Conservation (phyloP, 2,888 invertebrate species). For the Zonitis immaculata region DNA sequence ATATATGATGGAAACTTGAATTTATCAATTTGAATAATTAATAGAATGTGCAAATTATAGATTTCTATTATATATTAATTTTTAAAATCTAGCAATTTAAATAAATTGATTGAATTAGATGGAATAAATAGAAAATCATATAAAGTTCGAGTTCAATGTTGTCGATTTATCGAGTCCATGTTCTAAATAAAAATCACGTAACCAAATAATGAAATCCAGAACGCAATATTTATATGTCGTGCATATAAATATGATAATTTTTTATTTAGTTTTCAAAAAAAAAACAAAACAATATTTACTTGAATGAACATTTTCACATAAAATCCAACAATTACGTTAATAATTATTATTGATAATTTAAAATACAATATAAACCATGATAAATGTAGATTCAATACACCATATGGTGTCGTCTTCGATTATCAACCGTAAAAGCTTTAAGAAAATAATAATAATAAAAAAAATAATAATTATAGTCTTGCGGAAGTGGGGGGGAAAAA, state of each 20-base stretch:
- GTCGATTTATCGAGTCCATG: slow-evolving; percentile 1
- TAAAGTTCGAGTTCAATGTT: background rate
- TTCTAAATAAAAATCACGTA: slow-evolving; percentile 5
- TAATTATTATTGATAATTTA: background rate
- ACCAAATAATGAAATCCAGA: background rate
- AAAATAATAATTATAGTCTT: too few relatives aligned
- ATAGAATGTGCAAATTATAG: too few relatives aligned
- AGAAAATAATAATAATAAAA: background rate
- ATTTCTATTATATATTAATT: background rate
- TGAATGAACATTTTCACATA: too few relatives aligned
- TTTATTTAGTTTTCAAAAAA: too few relatives aligned
- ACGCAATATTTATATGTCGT: background rate
- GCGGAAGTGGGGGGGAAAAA: background rate
- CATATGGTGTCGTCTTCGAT: background rate
- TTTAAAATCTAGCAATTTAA: background rate
- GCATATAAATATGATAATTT: background rate
- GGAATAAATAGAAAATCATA: background rate
- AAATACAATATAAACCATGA: background rate
- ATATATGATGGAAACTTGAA: too few relatives aligned
- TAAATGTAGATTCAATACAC: background rate
- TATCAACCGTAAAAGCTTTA: background rate
- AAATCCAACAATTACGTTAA: too few relatives aligned
- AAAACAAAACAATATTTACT: too few relatives aligned
- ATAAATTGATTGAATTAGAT: background rate
- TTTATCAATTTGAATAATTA: too few relatives aligned